Conservation (phyloP, 2,797 vertebrate species). For the Bufotes viridis region DNA sequence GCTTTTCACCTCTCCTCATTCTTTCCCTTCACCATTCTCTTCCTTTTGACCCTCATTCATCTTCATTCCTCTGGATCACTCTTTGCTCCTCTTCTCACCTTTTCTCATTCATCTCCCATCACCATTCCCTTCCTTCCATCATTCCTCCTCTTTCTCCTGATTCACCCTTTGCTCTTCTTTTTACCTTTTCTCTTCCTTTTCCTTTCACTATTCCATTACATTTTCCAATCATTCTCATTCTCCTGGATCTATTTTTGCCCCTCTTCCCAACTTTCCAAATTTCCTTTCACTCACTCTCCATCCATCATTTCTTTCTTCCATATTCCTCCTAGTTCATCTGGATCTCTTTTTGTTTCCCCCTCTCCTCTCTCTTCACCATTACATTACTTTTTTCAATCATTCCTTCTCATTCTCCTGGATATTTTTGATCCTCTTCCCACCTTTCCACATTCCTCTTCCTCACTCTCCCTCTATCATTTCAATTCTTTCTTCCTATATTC, state of each 20-base stretch:
- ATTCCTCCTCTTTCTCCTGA: background rate
- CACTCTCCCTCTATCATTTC: too few species aligned
- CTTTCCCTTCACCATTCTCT: background rate
- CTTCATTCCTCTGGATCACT: background rate
- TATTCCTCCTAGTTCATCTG: too few species aligned
- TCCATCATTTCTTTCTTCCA: background rate
- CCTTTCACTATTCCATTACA: too few species aligned
- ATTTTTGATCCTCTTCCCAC: too few species aligned
- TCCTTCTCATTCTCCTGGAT: background rate
- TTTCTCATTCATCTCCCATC: too few species aligned
- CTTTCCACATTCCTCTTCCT: background rate
- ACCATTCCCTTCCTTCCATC: background rate
- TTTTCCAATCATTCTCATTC: too few species aligned
- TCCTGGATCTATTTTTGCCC: background rate
- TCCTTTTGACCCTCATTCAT: background rate
- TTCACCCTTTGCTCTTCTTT: too few species aligned
- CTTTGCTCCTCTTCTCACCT: background rate
- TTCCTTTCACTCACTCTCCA: background rate
- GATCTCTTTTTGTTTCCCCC: too few species aligned
- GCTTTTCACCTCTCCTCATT: background rate
- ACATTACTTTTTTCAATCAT: too few species aligned
- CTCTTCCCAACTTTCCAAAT: background rate
- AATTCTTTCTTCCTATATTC: background rate
- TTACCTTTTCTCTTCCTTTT: too few species aligned
- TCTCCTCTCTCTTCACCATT: too few species aligned